A percentile compares a stretch with the other conserved stretches of the same genome.
phyloP scores from a whole-genome alignment of 2,113 vertebrate genomes.

The Sapajus apella region DNA sequence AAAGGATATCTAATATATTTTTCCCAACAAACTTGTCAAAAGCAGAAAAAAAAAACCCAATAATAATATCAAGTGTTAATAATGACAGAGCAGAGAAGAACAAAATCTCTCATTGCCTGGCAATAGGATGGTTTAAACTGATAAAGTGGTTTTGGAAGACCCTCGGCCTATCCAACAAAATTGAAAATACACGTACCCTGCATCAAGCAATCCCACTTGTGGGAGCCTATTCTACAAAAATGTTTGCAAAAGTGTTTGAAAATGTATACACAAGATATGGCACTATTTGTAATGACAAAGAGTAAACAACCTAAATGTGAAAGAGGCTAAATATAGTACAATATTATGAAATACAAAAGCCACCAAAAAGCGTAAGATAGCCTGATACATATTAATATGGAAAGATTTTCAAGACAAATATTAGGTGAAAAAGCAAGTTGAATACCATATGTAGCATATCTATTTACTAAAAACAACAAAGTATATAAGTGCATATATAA shows the following conservation, averaged over 20 bases:
- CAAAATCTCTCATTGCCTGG: background rate
- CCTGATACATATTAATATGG: background rate
- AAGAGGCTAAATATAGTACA: background rate
- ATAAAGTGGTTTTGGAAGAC: background rate
- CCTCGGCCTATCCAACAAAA: background rate
- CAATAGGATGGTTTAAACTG: background rate
- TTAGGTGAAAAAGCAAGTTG: background rate
- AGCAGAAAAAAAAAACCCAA: background rate
- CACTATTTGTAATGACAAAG: background rate
- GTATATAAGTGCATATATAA: background rate
- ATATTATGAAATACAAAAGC: background rate
- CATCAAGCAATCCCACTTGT: background rate
- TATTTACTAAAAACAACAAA: slow-evolving; percentile 4
- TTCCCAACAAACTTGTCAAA: background rate
- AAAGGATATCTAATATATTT: background rate
- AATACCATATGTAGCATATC: background rate
- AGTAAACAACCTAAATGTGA: background rate
- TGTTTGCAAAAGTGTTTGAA: background rate
- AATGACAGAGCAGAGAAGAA: background rate
- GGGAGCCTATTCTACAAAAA: background rate
- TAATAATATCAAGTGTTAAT: background rate
- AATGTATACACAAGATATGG: background rate
- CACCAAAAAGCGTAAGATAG: background rate
- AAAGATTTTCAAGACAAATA: slow-evolving; percentile 18
- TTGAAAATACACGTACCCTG: background rate